Evolutionary conservation across 2,888 invertebrate genomes (phyloP).

Genomic region (Euproctis similis): DNA sequence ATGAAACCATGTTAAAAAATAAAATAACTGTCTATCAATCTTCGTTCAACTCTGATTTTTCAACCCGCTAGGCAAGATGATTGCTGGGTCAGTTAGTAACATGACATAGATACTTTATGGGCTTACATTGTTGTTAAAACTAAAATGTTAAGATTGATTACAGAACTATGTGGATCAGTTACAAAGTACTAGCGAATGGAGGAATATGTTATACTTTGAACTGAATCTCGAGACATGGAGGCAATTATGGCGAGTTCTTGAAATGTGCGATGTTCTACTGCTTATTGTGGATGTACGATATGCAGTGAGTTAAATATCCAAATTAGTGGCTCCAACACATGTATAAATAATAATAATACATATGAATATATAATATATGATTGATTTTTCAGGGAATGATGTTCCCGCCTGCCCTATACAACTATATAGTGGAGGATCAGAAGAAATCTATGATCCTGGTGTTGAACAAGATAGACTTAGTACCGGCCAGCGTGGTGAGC

Average conservation of each 20-base stretch:
- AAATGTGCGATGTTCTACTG: slow-evolving; percentile 93
- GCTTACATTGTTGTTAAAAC: too few relatives aligned
- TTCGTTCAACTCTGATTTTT: too few relatives aligned
- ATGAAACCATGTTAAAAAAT: too few relatives aligned
- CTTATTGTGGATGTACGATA: slow-evolving; percentile 92
- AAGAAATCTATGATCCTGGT: slow-evolving; percentile 91
- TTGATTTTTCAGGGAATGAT: slow-evolving; percentile 80
- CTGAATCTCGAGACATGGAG: slow-evolving; percentile 97
- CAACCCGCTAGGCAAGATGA: too few relatives aligned
- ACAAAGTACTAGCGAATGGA: slow-evolving; percentile 76
- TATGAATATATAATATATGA: too few relatives aligned
- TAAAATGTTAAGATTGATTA: too few relatives aligned
- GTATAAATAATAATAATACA: too few relatives aligned
- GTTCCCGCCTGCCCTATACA: slow-evolving; percentile 93
- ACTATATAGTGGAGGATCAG: slow-evolving; percentile 82
- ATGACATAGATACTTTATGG: too few relatives aligned
- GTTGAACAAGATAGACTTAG: slow-evolving; percentile 94
- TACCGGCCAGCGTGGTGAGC: slow-evolving; percentile 84
- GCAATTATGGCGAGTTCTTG: slow-evolving; percentile 95
- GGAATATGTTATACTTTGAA: slow-evolving; percentile 90
- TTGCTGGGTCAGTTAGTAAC: too few relatives aligned
- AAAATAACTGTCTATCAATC: too few relatives aligned
- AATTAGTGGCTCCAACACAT: too few relatives aligned
- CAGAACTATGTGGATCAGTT: slow-evolving; percentile 85
- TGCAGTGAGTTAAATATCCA: slow-evolving; percentile 80